Evolutionary conservation across 2,797 vertebrate genomes (phyloP).

Genomic region (Hemitrygon akajei): DNA sequence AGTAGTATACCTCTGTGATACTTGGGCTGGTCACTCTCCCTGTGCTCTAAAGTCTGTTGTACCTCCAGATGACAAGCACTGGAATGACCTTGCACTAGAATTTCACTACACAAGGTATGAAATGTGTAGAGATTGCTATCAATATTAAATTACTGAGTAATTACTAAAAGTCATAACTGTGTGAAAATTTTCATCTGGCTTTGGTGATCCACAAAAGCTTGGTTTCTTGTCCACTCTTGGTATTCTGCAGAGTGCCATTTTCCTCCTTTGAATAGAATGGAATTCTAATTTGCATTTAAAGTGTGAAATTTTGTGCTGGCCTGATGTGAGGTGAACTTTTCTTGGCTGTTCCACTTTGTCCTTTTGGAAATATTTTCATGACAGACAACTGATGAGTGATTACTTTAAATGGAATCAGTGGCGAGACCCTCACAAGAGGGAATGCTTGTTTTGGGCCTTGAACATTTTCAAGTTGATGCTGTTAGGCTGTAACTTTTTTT

Average conservation of each 20-base stretch:
- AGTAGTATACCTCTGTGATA: constrained; percentile 92
- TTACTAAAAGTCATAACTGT: background rate
- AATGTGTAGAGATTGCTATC: background rate
- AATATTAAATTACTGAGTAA: too few species aligned
- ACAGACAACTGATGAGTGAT: background rate
- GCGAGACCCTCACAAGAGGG: too few species aligned
- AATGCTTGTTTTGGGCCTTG: too few species aligned
- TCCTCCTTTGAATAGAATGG: too few species aligned
- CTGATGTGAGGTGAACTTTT: background rate
- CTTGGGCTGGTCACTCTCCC: constrained; percentile 83
- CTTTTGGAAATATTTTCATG: background rate
- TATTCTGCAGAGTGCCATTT: background rate
- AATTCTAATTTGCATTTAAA: too few species aligned
- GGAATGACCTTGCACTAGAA: constrained; percentile 94
- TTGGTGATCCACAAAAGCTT: background rate
- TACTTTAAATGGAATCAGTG: background rate
- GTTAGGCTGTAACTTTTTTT: too few species aligned
- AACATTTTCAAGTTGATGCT: background rate
- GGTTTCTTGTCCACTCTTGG: background rate
- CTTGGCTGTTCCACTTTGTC: background rate
- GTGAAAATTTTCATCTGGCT: background rate
- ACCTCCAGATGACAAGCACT: constrained; percentile 95
- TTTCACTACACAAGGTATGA: constrained; percentile 92
- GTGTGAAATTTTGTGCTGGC: background rate
- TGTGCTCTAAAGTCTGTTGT: constrained; percentile 95